These are phyloP conservation scores for Exaiptasia diaphana DNA, from an alignment of 64 coral and sea anemone genomes.

Conservation along the genomic window DNA sequence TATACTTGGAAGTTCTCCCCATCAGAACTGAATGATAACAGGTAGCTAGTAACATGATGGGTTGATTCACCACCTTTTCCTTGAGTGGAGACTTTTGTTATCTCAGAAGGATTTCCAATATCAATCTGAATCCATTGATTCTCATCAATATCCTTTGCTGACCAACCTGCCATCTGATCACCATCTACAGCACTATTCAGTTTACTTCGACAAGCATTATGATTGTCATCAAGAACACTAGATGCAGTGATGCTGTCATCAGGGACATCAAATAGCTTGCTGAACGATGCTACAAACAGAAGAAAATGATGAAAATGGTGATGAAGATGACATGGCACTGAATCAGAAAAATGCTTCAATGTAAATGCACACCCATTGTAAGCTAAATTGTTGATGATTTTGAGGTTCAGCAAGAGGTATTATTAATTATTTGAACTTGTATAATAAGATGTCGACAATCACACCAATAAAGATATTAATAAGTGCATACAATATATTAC, in stretches of 20 bases:
- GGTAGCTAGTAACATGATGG: conserved; percentile 61
- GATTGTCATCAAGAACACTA: conserved; percentile 61
- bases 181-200: conserved; percentile 58
- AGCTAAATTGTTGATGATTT: no score
- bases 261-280: conserved; percentile 21
- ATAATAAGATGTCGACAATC: no score
- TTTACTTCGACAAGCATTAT: conserved; percentile 56
- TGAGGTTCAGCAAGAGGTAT: no score
- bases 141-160: conserved; percentile 67
- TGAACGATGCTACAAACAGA: not conserved
- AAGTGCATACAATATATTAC: no score
- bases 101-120: conserved; percentile 56
- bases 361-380: no score
- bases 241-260: conserved; percentile 57
- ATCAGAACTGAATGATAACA: conserved; percentile 61
- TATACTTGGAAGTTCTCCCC: conserved; percentile 63
- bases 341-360: no score
- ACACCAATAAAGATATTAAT: no score
- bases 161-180: conserved; percentile 70
- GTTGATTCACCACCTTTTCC: conserved; percentile 56
- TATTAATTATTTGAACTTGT: no score
- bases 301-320: not conserved
- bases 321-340: not conserved
- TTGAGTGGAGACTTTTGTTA: conserved; percentile 66
- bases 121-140: conserved; percentile 85